These are phyloP conservation scores for Actias luna DNA, from an alignment of 2,888 invertebrate genomes.

Conservation along the genomic window DNA sequence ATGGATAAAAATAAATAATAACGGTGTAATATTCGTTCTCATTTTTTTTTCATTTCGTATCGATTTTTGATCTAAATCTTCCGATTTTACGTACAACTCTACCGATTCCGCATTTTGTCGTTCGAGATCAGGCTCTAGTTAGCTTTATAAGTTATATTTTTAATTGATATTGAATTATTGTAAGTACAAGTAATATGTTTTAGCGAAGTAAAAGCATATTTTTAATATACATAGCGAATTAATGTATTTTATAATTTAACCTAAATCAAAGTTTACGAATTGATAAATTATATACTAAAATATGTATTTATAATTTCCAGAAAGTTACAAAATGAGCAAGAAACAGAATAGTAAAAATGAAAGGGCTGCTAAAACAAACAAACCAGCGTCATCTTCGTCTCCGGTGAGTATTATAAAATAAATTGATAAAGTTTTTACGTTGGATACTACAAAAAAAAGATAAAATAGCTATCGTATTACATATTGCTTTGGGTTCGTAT, in stretches of 20 bases:
- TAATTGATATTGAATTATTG: neutral
- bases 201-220: neutral
- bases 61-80: too few relatives aligned
- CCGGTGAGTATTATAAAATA: neutral
- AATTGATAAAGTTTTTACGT: too few relatives aligned
- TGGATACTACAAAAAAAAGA: too few relatives aligned
- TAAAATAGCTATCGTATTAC: too few relatives aligned
- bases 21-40: too few relatives aligned
- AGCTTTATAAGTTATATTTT: too few relatives aligned
- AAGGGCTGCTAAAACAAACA: neutral
- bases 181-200: neutral
- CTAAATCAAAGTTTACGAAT: neutral
- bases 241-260: neutral
- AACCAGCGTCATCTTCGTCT: neutral
- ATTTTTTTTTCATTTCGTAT: too few relatives aligned
- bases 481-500: too few relatives aligned
- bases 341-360: conserved; percentile 1
- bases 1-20: too few relatives aligned
- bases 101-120: too few relatives aligned
- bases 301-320: neutral
- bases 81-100: too few relatives aligned
- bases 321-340: conserved; percentile 5
- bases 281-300: neutral
- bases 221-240: neutral
- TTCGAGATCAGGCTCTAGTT: too few relatives aligned